Conservation (phyloP, 2,797 vertebrate species). For the Hydrolagus colliei region DNA sequence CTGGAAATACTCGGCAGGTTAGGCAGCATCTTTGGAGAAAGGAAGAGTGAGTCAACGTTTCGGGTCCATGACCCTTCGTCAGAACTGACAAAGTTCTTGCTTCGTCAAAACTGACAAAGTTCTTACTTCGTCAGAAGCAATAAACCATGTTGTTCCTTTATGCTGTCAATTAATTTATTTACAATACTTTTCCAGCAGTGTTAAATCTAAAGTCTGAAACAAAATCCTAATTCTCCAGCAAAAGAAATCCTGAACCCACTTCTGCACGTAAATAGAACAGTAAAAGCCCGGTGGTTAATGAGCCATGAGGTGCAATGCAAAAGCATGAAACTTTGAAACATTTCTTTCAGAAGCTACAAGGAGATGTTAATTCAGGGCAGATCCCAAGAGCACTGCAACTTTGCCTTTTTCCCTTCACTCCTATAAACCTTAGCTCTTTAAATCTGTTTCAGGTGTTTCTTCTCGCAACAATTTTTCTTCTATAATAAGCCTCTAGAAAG, state of each 20-base stretch:
- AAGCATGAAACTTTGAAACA: neutral
- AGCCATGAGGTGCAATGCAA: neutral
- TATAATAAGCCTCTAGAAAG: neutral
- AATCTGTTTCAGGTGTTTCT: neutral
- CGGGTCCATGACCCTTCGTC: no score
- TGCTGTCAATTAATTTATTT: constrained; percentile 11
- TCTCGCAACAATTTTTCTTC: neutral
- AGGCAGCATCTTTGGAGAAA: no score
- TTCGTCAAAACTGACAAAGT: no score
- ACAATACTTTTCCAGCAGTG: neutral
- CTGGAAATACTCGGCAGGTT: no score
- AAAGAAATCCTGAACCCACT: neutral
- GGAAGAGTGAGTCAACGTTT: no score
- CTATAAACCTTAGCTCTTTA: neutral
- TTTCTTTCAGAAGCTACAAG: neutral
- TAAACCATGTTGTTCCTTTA: neutral
- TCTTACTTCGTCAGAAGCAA: neutral
- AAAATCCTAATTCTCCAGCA: neutral
- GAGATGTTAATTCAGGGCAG: neutral
- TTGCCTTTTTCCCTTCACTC: neutral
- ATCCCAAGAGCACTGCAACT: neutral
- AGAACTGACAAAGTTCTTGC: no score
- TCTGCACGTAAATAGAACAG: neutral
- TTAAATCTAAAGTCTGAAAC: neutral
- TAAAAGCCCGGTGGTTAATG: neutral